Base-by-base conservation (phyloP, 1,140 invertebrate genomes). In the Papilio helenus region DNA sequence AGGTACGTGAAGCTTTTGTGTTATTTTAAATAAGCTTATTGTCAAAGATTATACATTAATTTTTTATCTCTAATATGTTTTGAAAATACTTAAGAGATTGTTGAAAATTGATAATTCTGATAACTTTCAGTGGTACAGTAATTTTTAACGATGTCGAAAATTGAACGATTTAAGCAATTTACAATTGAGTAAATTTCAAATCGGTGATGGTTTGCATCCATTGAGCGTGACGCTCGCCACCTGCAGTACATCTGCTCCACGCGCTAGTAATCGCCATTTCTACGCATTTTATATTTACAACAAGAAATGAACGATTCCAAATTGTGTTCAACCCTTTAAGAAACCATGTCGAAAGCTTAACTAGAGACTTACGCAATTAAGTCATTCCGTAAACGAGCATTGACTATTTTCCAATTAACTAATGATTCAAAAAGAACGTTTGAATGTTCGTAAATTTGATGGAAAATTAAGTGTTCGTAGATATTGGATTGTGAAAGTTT, bases 161-260 rank as follows among this genome's bases (percentile, higher is more conserved):
- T 18, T n/a, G 26, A 23, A 26, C 20, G 20, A 61, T 61, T 58
- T 12, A 76, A 61, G 65, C 68, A 80, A 83, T 81, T 81, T 80
- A 79, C 61, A 77, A 83, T 80, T 83, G 76, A 83, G 44, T 79
- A 8, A 42, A 72, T 49, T 80, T 10, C 26, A 44, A 76, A 76
- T 76, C 39, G 39, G 72, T 61, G 46, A 72, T 61, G 39, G 18
- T 51, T 44, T 72, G 51, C 34, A 72, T 74, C 82, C 80, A 76
- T 77, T 72, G 44, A 74, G 81, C 88, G 86, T 85, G 74, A 86
- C 87, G 80, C 23, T 87, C 87, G 80, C 26, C 88, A 90, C 88
- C 89, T 89, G 88, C 80, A 73, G 51, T 82, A 82, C 87, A 90
- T 89, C 89, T 90, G 89, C 82, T 81, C 72, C 86, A 87, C 84